Base-by-base conservation (phyloP, 1,140 invertebrate genomes). In the Zaprionus ornatus region DNA sequence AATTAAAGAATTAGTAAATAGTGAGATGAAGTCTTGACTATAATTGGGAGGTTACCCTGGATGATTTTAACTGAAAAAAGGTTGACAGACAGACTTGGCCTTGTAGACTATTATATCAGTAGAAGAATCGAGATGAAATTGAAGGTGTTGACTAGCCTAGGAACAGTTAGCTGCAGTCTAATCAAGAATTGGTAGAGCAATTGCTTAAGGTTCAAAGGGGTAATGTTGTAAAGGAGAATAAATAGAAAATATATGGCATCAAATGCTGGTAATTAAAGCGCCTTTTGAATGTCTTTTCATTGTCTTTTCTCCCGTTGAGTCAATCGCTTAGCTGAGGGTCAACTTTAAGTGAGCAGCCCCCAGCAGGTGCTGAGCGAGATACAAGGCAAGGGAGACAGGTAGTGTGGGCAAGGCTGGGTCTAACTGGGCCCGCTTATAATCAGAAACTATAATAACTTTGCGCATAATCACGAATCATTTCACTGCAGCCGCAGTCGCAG, bases 381-480 rank as follows among this genome's bases (percentile, higher is more conserved):
- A 21, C 10, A 27, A 5, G n/a, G 25, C 7, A 9, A n/a, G 4
- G 3, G 15, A 40, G n/a, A 40, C 6, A 35, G 62, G 19, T 35
- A 17, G 62, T 32, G 25, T 17, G 12, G 23, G 13, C 25, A 13
- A 15, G 60, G 13, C 17, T 9, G 12, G 35, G 64, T 48, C 40
- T 35, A 32, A 50, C 45, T 50, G 48, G 65, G 65, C 40, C 32
- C 23, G 63, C 37, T 67, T 56, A 69, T 78, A 78, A 78, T 74
- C 76, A 74, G 64, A 35, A 65, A 64, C 60, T 77, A 77, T 80
- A 80, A 80, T 66, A 82, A 82, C 77, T 85, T 90, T 71, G 52
- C 74, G 63, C 86, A 90, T 90, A 82, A 82, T 82, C 86, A 82
- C 76, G 81, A 86, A 84, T 84, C 82, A 79, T 84, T 80, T 79